These are phyloP conservation scores for Conomelus anceps DNA, from an alignment of 2,888 invertebrate species.

Conservation along the genomic window DNA sequence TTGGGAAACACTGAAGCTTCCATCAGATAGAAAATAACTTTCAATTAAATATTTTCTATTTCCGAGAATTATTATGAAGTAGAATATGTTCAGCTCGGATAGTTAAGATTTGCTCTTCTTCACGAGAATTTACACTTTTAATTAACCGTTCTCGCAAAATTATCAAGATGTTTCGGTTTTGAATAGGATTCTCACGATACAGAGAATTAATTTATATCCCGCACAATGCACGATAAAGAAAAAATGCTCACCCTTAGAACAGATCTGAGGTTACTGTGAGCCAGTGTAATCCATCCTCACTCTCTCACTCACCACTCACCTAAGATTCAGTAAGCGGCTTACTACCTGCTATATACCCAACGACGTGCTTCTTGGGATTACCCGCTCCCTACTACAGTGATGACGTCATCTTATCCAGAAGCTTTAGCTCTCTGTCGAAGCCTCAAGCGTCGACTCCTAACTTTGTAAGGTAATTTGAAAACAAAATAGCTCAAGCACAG, in stretches of 20 bases:
- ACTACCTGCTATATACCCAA: too few species aligned
- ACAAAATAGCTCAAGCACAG: neutral
- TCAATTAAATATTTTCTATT: too few species aligned
- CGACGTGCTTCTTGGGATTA: neutral
- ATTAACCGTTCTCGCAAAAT: too few species aligned
- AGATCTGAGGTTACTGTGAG: neutral
- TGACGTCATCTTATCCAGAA: neutral
- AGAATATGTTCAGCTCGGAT: too few species aligned
- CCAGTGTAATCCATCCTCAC: slow-evolving; percentile 5
- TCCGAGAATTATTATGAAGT: too few species aligned
- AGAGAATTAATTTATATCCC: neutral
- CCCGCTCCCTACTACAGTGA: neutral
- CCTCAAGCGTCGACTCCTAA: neutral
- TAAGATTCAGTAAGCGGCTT: slow-evolving; percentile 9
- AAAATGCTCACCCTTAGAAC: neutral
- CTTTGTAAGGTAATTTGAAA: neutral
- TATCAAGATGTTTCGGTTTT: too few species aligned
- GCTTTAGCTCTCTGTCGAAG: neutral
- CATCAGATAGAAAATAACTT: too few species aligned
- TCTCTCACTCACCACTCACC: neutral
- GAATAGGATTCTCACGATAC: neutral
- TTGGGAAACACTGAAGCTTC: too few species aligned
- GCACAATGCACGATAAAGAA: neutral
- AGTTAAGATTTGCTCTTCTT: too few species aligned
- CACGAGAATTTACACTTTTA: too few species aligned